Evolutionary conservation across 2,888 invertebrate genomes (phyloP), one percentile per base, ranked within the genome.

Genomic region (Tenthredo notha): DNA sequence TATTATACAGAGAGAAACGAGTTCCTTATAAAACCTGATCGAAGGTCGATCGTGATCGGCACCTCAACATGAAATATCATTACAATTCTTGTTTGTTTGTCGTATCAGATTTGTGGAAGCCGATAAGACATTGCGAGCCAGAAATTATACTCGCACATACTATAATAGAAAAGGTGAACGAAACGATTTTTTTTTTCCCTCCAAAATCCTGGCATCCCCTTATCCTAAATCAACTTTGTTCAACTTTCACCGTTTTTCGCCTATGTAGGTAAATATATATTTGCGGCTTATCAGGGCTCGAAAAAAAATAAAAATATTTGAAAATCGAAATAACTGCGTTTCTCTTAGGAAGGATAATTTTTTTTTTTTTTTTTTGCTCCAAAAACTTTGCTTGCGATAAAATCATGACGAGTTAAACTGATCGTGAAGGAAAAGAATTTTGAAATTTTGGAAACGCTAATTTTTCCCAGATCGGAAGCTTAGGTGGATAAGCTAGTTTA

Each of bases 11-110:
- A 50, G 25, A 47, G 47, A 75, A 75, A 75, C 75, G 21, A 75
- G 47, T 75, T 75, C 21, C 75, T 25, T 12, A n/a, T 12, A n/a
- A 12, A 75, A 47, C 1, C 47, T 9, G 43, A 50, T 37, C 25
- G 75, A 75, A 75, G 75, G 75, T 47, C 75, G 47, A 43, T 75
- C 75, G 47, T 47, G 47, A 50, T 43, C 12, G 15, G 75, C 43
- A 47, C 47, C 25, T 47, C 25, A 15, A n/a, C 15, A 12, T 6
- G 43, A 29, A 7, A 47, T 75, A 47, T 75, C 40, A 21, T 15
- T 12, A 10, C 47, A 47, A 4, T 3, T 47, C 12, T 47, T 47
- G 47, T 47, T 47, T 47, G 47, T 43, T 43, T 47, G 47, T 15
- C 47, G 47, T 47, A 15, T 47, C 37, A 40, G 70, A 37, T 75